A percentile compares a stretch with the other conserved stretches of the same genome.
Conservation (phyloP, 1,140 invertebrate species). For the roundworm (Caenorhabditis elegans) region DNA sequence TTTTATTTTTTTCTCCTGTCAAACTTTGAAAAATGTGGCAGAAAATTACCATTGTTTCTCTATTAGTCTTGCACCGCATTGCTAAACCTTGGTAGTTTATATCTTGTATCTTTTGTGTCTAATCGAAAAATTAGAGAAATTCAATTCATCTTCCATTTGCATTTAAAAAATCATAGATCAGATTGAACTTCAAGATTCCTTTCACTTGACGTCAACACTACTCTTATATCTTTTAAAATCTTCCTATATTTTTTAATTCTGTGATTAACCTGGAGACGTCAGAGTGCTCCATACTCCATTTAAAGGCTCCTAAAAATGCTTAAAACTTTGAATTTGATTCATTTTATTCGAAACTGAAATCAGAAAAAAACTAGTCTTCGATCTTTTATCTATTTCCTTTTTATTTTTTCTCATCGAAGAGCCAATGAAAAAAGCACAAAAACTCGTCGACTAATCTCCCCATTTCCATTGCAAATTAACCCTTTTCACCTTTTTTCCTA, state of each 20-base stretch:
- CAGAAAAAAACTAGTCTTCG: neutral
- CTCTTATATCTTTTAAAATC: neutral
- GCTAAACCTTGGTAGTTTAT: too few species aligned
- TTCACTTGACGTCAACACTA: neutral
- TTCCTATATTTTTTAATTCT: neutral
- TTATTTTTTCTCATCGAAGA: neutral
- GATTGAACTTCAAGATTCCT: neutral
- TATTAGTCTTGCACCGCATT: too few species aligned
- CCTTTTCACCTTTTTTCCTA: neutral
- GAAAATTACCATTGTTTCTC: too few species aligned
- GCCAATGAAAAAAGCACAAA: neutral
- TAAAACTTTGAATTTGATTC: too few species aligned
- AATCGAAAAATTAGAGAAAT: too few species aligned
- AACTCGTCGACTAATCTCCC: neutral
- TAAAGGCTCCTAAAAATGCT: too few species aligned
- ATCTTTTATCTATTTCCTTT: neutral
- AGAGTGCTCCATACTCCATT: too few species aligned
- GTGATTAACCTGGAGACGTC: too few species aligned
- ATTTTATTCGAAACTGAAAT: neutral
- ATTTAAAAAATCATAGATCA: neutral
- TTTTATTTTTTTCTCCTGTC: too few species aligned
- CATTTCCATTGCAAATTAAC: constrained; percentile 23
- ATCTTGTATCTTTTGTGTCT: too few species aligned
- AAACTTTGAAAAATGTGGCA: too few species aligned
- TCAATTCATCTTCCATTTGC: too few species aligned